These are phyloP conservation scores for Drosophila micromelanica DNA, from an alignment of 1,140 invertebrate species.

Conservation along the genomic window DNA sequence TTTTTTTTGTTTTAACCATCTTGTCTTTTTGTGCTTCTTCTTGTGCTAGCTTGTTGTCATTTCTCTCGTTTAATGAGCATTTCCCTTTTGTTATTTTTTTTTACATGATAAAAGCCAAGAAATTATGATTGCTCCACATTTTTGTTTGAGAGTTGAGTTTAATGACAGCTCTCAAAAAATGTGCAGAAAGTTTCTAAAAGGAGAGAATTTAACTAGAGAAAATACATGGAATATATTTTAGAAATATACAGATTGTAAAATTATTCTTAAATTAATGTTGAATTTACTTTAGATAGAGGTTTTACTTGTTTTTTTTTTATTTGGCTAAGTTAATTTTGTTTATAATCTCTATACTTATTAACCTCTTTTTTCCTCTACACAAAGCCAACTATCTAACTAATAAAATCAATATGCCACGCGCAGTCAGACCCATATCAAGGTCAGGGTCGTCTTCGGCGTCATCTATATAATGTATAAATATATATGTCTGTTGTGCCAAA, in stretches of 20 bases:
- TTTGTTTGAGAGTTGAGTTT: conserved; percentile 17
- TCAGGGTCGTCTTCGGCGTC: conserved; percentile 50
- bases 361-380: too few relatives aligned
- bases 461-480: conserved; percentile 1
- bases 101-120: conserved; percentile 63
- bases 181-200: too few relatives aligned
- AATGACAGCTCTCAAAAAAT: conserved; percentile 1
- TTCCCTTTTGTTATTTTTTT: conserved; percentile 52
- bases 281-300: too few relatives aligned
- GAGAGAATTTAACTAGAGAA: not conserved
- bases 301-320: too few relatives aligned
- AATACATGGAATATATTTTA: not conserved
- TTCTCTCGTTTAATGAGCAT: conserved; percentile 73
- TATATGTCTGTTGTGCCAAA: too few relatives aligned
- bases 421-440: conserved; percentile 26
- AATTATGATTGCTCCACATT: conserved; percentile 74
- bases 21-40: conserved; percentile 16
- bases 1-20: conserved; percentile 10
- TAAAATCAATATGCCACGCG: conserved; percentile 1
- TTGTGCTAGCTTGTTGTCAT: conserved; percentile 49
- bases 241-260: too few relatives aligned
- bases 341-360: too few relatives aligned
- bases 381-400: not conserved
- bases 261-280: too few relatives aligned
- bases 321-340: too few relatives aligned